Evolutionary conservation across 2,797 vertebrate genomes (phyloP).

Genomic region (Pseudotriccus pelzelni): DNA sequence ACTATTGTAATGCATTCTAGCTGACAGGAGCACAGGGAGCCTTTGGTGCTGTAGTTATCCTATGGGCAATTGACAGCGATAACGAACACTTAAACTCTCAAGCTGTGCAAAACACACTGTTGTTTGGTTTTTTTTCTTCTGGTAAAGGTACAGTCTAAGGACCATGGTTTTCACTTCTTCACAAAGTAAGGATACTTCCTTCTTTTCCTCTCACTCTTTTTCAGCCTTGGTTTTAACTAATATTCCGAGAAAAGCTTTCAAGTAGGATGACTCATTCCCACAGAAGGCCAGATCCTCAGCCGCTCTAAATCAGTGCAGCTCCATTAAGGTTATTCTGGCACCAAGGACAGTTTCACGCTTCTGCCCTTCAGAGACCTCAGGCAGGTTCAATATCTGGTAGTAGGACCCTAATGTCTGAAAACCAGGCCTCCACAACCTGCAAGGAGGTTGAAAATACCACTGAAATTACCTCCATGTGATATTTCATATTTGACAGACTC

Average conservation of each 20-base stretch:
- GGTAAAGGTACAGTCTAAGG: neutral
- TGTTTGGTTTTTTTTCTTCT: neutral
- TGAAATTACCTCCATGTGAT: neutral
- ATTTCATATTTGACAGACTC: neutral
- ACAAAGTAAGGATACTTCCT: neutral
- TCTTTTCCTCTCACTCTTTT: neutral
- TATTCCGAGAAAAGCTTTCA: neutral
- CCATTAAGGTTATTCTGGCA: neutral
- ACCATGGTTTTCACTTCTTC: neutral
- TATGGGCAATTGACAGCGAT: neutral
- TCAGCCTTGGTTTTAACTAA: neutral
- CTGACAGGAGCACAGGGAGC: neutral
- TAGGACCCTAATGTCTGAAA: neutral
- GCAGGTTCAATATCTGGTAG: neutral
- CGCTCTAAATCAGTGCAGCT: neutral
- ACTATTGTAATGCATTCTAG: neutral
- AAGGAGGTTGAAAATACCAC: no score
- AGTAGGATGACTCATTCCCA: accelerated
- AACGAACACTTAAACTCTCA: neutral
- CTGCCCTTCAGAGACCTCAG: neutral
- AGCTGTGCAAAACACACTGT: neutral
- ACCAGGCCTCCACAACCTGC: neutral
- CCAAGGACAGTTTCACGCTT: neutral
- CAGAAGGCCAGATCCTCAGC: neutral
- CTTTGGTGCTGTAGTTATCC: neutral